Evolutionary conservation across 2,888 invertebrate species (phyloP).

Genomic region (Rhaphigaster nebulosa): DNA sequence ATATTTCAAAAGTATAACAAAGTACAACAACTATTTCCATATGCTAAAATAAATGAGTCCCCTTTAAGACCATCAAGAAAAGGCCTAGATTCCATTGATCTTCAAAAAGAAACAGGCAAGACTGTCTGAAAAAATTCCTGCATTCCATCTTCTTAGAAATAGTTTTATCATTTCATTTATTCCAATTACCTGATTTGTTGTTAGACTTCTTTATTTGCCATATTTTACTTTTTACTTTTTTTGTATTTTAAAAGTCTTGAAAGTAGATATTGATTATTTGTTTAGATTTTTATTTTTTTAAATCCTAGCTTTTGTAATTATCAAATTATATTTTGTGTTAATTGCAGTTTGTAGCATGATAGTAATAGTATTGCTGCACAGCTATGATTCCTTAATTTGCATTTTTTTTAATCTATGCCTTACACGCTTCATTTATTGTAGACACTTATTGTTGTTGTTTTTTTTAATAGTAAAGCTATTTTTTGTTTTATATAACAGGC

Average conservation of each 20-base stretch:
- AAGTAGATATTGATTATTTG: constrained; percentile 12
- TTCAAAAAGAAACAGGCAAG: constrained; percentile 65
- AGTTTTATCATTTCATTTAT: constrained; percentile 29
- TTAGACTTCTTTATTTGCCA: constrained; percentile 40
- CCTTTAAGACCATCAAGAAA: constrained; percentile 65
- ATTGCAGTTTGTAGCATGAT: not conserved
- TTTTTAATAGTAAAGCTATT: not conserved
- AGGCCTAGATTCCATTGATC: constrained; percentile 63
- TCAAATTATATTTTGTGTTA: constrained; percentile 1
- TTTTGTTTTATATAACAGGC: not conserved
- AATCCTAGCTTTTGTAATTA: not conserved
- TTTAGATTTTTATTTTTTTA: not conserved
- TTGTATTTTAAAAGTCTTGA: constrained; percentile 11
- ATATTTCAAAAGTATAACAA: constrained; percentile 82
- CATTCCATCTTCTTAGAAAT: constrained; percentile 46
- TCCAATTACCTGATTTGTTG: constrained; percentile 58
- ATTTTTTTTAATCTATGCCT: not conserved
- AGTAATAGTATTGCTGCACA: not conserved
- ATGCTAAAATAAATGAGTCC: constrained; percentile 64
- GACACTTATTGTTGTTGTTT: not conserved
- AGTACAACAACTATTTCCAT: constrained; percentile 74
- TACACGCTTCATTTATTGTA: constrained; percentile 6
- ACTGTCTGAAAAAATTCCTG: constrained; percentile 53
- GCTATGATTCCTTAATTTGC: not conserved
- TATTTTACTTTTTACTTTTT: constrained; percentile 20